Percentiles rank a stretch among this genome's conserved stretches.
Conservation (phyloP, 2,113 vertebrate genomes). For the Cryptomyrus ogoouensis region DNA sequence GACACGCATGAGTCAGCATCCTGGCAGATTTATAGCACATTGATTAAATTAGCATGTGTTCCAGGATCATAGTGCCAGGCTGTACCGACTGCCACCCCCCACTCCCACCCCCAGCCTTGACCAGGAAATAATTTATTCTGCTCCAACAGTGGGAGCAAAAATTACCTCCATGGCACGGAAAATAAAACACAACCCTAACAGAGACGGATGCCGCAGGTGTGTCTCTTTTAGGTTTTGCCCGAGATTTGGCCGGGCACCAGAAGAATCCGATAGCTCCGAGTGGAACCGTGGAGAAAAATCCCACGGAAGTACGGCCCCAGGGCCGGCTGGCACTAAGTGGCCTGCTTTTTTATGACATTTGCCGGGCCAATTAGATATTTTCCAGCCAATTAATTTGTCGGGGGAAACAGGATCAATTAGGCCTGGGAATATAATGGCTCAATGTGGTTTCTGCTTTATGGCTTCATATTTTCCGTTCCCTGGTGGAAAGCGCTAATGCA, state of each 20-base stretch:
- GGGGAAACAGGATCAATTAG: slow-evolving; percentile 72
- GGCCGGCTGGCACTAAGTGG: slow-evolving; percentile 49
- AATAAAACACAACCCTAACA: slow-evolving; percentile 1
- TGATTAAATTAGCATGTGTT: slow-evolving; percentile 98
- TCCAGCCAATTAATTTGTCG: slow-evolving; percentile 72
- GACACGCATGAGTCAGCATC: slow-evolving; percentile 87
- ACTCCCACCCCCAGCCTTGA: slow-evolving; percentile 38
- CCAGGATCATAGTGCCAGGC: slow-evolving; percentile 66
- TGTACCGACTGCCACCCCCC: slow-evolving; percentile 34
- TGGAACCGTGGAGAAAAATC: neutral
- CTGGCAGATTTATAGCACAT: slow-evolving; percentile 83
- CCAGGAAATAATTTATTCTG: slow-evolving; percentile 65
- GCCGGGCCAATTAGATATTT: slow-evolving; percentile 73
- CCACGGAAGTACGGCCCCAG: slow-evolving; percentile 35
- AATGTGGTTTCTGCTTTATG: slow-evolving; percentile 69
- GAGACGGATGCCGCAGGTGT: neutral
- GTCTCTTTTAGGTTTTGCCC: slow-evolving; percentile 5
- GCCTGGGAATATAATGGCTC: slow-evolving; percentile 63
- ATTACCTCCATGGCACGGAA: slow-evolving; percentile 6
- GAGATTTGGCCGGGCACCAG: neutral
- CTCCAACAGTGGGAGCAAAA: slow-evolving; percentile 4
- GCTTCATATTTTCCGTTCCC: slow-evolving; percentile 67
- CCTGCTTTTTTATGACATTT: slow-evolving; percentile 65
- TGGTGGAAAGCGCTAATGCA: slow-evolving; percentile 56
- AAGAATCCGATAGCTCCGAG: neutral